phyloP scores from a whole-genome alignment of 2,113 vertebrate species.

The Gallinago jamesoni region DNA sequence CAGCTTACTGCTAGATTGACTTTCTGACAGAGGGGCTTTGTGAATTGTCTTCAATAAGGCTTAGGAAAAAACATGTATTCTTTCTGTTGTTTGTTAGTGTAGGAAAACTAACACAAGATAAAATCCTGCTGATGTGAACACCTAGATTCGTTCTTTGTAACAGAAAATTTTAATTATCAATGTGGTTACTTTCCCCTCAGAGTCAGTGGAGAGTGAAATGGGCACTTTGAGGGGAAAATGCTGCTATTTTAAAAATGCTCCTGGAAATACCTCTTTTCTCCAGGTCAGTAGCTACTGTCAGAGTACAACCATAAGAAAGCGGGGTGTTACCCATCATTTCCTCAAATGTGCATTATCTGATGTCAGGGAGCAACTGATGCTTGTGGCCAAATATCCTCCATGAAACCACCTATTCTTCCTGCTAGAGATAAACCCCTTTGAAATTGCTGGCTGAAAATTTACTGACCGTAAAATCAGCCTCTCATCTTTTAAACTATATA shows the following conservation, averaged over 20 bases:
- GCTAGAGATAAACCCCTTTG: neutral
- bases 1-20: neutral
- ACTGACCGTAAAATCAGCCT: neutral
- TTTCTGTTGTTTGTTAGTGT: neutral
- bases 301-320: neutral
- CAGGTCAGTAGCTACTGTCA: neutral
- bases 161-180: neutral
- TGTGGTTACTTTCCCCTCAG: neutral
- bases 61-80: neutral
- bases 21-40: neutral
- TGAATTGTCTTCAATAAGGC: accelerated
- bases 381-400: neutral
- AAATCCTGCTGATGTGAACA: neutral
- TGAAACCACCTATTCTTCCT: neutral
- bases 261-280: neutral
- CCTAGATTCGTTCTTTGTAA: neutral
- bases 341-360: neutral
- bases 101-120: neutral
- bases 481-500: neutral
- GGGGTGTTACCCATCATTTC: neutral
- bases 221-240: neutral
- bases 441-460: neutral
- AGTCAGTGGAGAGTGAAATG: neutral
- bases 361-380: neutral
- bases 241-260: neutral